Percentiles rank a stretch among this genome's conserved stretches.
Conservation (phyloP, 2,888 invertebrate genomes). For the Halocaridina rubra region DNA sequence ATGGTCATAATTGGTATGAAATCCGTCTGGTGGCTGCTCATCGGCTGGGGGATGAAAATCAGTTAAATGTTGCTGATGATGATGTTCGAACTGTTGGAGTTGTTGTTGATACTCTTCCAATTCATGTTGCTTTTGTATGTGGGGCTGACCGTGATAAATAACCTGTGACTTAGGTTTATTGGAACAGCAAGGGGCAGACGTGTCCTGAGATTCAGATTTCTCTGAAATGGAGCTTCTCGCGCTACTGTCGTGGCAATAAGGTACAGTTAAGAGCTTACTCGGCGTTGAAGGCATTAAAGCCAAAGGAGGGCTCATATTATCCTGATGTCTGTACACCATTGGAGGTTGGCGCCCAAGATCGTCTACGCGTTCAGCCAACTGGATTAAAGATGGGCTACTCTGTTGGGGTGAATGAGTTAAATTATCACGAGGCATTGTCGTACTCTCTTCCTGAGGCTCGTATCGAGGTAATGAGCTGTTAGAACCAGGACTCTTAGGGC, state of each 20-base stretch:
- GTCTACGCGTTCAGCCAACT: neutral
- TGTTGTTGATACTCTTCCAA: neutral
- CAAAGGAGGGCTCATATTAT: neutral
- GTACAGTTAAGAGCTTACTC: neutral
- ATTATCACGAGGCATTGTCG: neutral
- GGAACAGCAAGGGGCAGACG: neutral
- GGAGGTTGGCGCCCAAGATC: neutral
- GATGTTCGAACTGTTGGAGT: neutral
- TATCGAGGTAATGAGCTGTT: neutral
- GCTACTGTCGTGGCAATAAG: neutral
- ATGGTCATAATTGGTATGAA: neutral
- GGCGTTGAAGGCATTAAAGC: neutral
- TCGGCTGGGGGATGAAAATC: neutral
- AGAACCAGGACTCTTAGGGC: neutral
- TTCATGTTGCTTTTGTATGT: conserved; percentile 20
- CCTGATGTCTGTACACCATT: neutral
- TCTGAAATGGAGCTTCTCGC: neutral
- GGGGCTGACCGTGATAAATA: conserved; percentile 38
- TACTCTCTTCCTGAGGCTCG: neutral
- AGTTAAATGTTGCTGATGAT: conserved; percentile 3
- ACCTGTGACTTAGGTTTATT: neutral
- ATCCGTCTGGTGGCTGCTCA: neutral
- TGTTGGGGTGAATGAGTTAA: neutral
- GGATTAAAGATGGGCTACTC: neutral
- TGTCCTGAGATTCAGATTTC: neutral